These are phyloP conservation scores for Heliangelus exortis DNA, from an alignment of 2,797 vertebrate species.

Conservation along the genomic window DNA sequence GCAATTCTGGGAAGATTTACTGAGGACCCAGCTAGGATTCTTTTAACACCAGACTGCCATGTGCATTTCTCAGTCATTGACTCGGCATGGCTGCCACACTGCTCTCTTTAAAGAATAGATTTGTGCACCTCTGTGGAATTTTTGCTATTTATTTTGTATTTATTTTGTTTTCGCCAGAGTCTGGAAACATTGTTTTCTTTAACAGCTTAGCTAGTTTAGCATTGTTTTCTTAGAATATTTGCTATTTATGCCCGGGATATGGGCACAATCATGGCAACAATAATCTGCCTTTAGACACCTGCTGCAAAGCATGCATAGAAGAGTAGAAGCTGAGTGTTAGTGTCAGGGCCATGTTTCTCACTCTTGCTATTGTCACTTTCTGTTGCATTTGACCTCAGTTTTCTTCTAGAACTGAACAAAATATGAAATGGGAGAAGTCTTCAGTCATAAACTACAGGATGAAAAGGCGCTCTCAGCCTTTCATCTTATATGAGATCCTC, in stretches of 20 bases:
- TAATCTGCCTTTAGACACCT: background rate
- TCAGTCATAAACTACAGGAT: background rate
- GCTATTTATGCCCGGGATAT: background rate
- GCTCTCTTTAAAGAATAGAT: background rate
- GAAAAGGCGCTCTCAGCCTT: background rate
- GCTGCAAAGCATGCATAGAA: background rate
- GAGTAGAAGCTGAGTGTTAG: background rate
- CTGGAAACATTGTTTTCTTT: background rate
- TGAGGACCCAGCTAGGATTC: background rate
- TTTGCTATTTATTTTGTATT: background rate
- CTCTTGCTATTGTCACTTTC: background rate
- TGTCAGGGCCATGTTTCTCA: background rate
- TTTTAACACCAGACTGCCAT: background rate
- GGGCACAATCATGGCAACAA: background rate
- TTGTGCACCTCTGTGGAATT: background rate
- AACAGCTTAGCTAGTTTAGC: background rate
- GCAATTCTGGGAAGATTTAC: background rate
- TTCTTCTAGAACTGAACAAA: background rate
- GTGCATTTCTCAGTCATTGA: background rate
- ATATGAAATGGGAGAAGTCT: background rate
- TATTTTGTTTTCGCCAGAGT: background rate
- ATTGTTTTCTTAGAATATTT: background rate
- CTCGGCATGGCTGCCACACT: background rate
- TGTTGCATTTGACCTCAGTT: background rate
- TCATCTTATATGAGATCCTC: background rate